A percentile compares a stretch with the other conserved stretches of the same genome.
Conservation (phyloP, 1,140 invertebrate species). For the Bombyx mori region DNA sequence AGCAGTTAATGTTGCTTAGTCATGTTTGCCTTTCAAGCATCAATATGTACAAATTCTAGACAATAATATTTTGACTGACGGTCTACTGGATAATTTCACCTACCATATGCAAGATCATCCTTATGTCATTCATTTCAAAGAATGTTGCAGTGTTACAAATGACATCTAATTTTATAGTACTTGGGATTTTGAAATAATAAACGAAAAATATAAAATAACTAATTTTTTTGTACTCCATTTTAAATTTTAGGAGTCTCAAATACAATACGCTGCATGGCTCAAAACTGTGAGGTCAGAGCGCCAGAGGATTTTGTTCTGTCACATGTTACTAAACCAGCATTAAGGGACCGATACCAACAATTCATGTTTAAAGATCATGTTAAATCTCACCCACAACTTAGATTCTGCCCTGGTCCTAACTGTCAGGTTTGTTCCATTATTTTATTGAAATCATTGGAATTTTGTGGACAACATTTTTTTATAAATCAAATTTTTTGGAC, state of each 20-base stretch:
- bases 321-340: slow-evolving; percentile 82
- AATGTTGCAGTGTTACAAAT: too few relatives aligned
- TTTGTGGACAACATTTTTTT: not conserved
- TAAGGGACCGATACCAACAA: slow-evolving; percentile 94
- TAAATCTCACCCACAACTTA: slow-evolving; percentile 89
- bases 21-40: too few relatives aligned
- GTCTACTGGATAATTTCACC: too few relatives aligned
- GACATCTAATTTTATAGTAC: not conserved
- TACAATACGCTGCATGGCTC: slow-evolving; percentile 97
- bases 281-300: slow-evolving; percentile 91
- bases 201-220: too few relatives aligned
- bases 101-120: too few relatives aligned
- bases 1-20: too few relatives aligned
- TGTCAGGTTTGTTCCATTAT: slow-evolving; percentile 78
- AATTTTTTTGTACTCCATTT: not conserved
- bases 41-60: too few relatives aligned
- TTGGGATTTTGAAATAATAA: slow-evolving; percentile 1
- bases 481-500: not conserved
- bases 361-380: slow-evolving; percentile 98
- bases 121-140: too few relatives aligned
- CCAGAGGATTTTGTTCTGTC: slow-evolving; percentile 96
- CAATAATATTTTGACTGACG: too few relatives aligned
- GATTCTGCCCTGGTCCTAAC: slow-evolving; percentile 97
- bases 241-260: slow-evolving; percentile 73
- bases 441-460: not conserved